Conservation (phyloP, 2,888 invertebrate genomes). For the Marronus borbonicus region DNA sequence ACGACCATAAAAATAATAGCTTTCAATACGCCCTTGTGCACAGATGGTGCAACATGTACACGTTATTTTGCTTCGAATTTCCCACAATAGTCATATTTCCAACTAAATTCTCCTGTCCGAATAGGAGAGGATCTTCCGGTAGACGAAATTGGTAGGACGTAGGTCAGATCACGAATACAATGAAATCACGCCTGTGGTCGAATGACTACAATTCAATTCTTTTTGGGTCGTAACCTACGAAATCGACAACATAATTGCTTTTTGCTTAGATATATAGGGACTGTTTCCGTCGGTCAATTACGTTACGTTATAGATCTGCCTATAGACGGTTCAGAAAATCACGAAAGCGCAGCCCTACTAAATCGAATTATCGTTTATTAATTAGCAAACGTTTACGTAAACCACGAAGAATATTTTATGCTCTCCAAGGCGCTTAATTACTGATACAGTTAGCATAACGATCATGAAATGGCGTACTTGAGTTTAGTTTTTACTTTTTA, state of each 20-base stretch:
- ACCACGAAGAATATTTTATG: background rate
- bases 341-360: background rate
- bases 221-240: conserved; percentile 1
- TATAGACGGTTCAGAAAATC: background rate
- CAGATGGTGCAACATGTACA: background rate
- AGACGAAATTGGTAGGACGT: background rate
- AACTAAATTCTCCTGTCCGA: background rate
- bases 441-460: too few relatives aligned
- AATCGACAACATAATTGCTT: conserved; percentile 24
- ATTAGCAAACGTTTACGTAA: background rate
- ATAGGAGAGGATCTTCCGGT: background rate
- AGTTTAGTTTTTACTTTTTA: too few relatives aligned
- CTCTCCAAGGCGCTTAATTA: background rate
- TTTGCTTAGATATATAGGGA: background rate
- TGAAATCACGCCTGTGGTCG: conserved; percentile 2
- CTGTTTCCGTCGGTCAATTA: too few relatives aligned
- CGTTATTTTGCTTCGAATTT: background rate
- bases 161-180: background rate
- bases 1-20: too few relatives aligned
- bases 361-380: background rate
- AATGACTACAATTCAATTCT: conserved; percentile 4
- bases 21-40: background rate
- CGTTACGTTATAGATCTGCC: background rate
- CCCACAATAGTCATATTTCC: background rate
- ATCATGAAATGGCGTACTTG: too few relatives aligned